A percentile compares a stretch with the other conserved stretches of the same genome.
These are phyloP conservation scores for Colostygia pectinataria DNA, from an alignment of 2,888 invertebrate species.

Conservation along the genomic window DNA sequence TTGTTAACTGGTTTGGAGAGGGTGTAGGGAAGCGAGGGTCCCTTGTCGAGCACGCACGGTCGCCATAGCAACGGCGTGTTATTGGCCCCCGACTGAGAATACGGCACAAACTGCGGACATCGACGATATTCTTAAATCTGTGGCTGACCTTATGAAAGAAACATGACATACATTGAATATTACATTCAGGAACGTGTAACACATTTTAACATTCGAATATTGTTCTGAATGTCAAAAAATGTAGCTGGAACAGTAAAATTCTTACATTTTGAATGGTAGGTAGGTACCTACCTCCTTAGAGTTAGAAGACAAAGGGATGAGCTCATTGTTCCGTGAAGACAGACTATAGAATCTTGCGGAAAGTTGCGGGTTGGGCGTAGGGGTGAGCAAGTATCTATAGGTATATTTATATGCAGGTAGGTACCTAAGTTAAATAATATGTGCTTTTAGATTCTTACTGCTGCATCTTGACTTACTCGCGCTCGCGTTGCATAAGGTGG, in stretches of 20 bases:
- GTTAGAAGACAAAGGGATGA: conserved; percentile 13
- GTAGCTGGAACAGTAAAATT: too few species aligned
- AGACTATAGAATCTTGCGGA: conserved; percentile 5
- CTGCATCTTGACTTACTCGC: too few species aligned
- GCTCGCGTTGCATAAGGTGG: too few species aligned
- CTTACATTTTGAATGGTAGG: too few species aligned
- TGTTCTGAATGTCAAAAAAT: too few species aligned
- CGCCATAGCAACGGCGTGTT: conserved; percentile 72
- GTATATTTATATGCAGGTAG: background rate
- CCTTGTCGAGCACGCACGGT: conserved; percentile 64
- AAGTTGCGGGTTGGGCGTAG: conserved; percentile 6
- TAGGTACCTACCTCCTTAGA: background rate
- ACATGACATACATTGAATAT: conserved; percentile 5
- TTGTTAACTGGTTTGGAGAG: conserved; percentile 62
- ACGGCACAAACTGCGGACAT: conserved; percentile 29
- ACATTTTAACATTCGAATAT: too few species aligned
- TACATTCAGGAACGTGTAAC: background rate
- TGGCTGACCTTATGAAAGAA: conserved; percentile 19
- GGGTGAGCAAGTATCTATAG: background rate
- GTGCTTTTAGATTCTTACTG: background rate
- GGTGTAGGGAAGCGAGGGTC: conserved; percentile 58
- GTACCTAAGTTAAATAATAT: background rate
- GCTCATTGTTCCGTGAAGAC: conserved; percentile 16
- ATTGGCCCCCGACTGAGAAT: conserved; percentile 73
- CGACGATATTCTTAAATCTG: conserved; percentile 20